phyloP scores from a whole-genome alignment of 2,797 vertebrate species.

The Anomalospiza imberbis region DNA sequence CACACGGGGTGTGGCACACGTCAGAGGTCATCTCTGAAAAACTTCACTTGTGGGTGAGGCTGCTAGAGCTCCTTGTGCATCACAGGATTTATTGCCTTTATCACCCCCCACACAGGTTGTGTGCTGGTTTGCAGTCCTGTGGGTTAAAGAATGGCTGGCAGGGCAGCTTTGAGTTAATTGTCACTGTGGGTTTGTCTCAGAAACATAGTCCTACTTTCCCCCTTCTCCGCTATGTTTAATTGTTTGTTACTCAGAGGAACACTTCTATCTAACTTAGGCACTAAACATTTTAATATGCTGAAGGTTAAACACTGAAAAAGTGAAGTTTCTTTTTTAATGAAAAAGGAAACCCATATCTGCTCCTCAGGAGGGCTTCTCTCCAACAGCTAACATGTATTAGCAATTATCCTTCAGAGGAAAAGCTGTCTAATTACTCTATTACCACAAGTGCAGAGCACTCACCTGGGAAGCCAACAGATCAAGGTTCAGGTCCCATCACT shows the following conservation, averaged over 20 bases:
- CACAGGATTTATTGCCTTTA: not conserved
- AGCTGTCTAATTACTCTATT: constrained; percentile 65
- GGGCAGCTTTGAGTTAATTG: not conserved
- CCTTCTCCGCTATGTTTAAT: not conserved
- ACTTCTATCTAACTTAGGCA: not conserved
- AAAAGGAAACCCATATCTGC: constrained; percentile 38
- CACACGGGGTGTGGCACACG: fast-evolving
- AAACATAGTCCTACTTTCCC: not conserved
- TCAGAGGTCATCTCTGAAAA: not conserved
- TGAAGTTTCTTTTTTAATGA: constrained; percentile 60
- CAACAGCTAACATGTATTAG: constrained; percentile 55
- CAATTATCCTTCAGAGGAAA: constrained; percentile 61
- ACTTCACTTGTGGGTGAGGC: not conserved
- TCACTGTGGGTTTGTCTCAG: not conserved
- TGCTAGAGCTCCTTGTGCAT: not conserved
- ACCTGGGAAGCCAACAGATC: constrained; percentile 62
- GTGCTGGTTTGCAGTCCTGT: not conserved
- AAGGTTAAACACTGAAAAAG: constrained; percentile 48
- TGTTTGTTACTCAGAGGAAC: constrained; percentile 49
- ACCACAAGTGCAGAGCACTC: constrained; percentile 52
- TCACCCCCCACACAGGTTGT: not conserved
- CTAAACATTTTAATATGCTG: constrained; percentile 51
- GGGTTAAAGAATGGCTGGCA: not conserved
- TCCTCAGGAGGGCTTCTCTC: constrained; percentile 55
- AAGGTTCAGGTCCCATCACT: constrained; percentile 64